These are phyloP conservation scores for Serripes groenlandicus DNA, from an alignment of 2,888 invertebrate species.

Conservation along the genomic window DNA sequence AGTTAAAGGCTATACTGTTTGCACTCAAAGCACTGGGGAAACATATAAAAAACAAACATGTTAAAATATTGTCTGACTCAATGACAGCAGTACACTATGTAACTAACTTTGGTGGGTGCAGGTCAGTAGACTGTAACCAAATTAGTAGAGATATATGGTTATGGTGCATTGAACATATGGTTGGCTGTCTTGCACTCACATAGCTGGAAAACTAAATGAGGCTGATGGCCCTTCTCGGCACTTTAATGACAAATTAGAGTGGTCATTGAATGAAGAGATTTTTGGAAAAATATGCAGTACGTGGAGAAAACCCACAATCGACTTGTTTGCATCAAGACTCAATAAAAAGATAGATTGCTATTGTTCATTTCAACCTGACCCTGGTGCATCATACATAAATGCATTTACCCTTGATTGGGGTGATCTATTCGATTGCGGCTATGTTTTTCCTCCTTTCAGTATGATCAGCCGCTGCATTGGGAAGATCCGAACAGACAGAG, in stretches of 20 bases:
- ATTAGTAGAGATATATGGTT: conserved; percentile 38
- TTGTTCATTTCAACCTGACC: conserved; percentile 48
- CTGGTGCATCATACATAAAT: conserved; percentile 33
- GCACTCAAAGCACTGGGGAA: conserved; percentile 36
- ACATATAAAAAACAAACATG: conserved; percentile 29
- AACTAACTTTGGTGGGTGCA: conserved; percentile 45
- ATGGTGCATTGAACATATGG: conserved; percentile 28
- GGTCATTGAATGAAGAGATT: conserved; percentile 38
- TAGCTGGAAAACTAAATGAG: conserved; percentile 37
- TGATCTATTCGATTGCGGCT: neutral
- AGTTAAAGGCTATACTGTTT: conserved; percentile 53
- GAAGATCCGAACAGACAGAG: conserved; percentile 27
- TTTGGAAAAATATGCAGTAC: conserved; percentile 16
- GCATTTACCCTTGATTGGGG: conserved; percentile 50
- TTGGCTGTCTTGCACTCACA: conserved; percentile 51
- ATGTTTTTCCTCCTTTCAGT: conserved; percentile 50
- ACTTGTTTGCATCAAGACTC: conserved; percentile 50
- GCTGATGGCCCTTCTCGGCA: conserved; percentile 40
- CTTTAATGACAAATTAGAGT: conserved; percentile 51
- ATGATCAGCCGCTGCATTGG: conserved; percentile 26
- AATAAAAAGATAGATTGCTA: conserved; percentile 26
- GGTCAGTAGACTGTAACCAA: conserved; percentile 40
- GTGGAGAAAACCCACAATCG: conserved; percentile 26
- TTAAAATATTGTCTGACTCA: conserved; percentile 38
- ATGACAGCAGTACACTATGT: conserved; percentile 53